Base-by-base conservation (phyloP, 2,888 invertebrate genomes). In the Geophilus truncorum region DNA sequence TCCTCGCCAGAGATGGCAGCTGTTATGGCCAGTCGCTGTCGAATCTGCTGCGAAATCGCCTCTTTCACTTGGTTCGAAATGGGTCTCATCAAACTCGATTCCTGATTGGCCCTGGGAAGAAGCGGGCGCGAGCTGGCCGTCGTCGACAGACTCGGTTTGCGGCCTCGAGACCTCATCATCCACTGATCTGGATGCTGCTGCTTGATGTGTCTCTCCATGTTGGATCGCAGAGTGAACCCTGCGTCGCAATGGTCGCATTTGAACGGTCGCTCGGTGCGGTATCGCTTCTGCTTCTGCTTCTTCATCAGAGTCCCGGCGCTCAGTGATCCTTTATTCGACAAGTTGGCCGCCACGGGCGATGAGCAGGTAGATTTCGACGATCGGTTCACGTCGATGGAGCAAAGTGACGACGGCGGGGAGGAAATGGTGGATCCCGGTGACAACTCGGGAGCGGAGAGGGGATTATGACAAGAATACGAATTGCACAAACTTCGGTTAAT, bases 181-280 rank as follows among this genome's bases (percentile, higher is more conserved):
- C 95, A 96, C 85, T 91, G 93, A 82, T 94, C 93, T 0, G 96
- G 96, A 88, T 97, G 97, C 84, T 96, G 96, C 84, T 96, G 95
- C 86, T 96, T 96, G 2, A 96, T 94, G 84, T 97, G 97, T 0
- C 96, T 90, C 86, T 96, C 96, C 95, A 96, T 96, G 85, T 97
- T 96, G 10, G 95, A 95, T n/a, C 87, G 86, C 12, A 96, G 88
- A 0, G 96, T 96, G 85, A 97, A 97, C 80, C 94, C 90, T 0
- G 96, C 95, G 0, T 94, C 93, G 87, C 97, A 96, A 85, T 95
- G 94, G 81, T 94, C 94, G 86, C 96, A 97, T 0, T 93, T 92
- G 87, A 95, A 96, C 0, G 96, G 96, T 30, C 96, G 89, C 86
- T 96, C 96, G 25, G 96, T 96, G 82, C 96, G 90, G 86, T 96